Evolutionary conservation across 2,797 vertebrate species (phyloP), one percentile per base, ranked within the genome.

Genomic region (Sebastes kiyomatsui): DNA sequence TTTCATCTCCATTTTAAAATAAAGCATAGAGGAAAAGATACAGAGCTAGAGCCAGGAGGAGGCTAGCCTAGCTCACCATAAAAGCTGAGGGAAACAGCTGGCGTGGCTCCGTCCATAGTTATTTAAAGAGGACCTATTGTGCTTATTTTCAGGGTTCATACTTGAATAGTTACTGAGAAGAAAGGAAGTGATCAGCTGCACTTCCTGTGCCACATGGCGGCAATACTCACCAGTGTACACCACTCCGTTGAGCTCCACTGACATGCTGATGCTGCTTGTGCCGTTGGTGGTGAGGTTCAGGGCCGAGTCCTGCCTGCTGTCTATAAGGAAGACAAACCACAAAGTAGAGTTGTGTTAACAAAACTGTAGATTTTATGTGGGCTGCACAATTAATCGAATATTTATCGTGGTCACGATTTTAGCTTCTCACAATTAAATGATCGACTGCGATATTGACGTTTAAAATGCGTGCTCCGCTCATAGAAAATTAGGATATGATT

Each of bases 231-330:
- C 98, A 80, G 97, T 96, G 92, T 99, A 99, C 80, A 99, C 88
- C 35, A 98, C 96, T 3, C 98, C 98, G 1, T 99, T 99, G 81
- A 99, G 97, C 92, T 99, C 98, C 71, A 99, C 96, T 0, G 98
- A 99, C 98, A 99, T 99, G 94, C 97, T 99, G 90, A 99, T 99
- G 94, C 98, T 99, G 94, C 94, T 97, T 88, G 96, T 96, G 89
- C 97, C 96, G 0, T 97, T 98, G 79, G 94, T 95, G 79, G 96
- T 95, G 72, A 96, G 90, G 87, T 94, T 95, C 64, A 95, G 56
- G 5, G 97, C 94, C 0, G 97, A 92, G 79, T 99, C 97, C 87
- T 96, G 97, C 84, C 97, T 96, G 90, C 95, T 95, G 56, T 99
- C 97, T 76, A 88, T 76, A 25, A 73, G 74, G 67, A 49, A 81